Evolutionary conservation across 2,113 vertebrate genomes (phyloP).

Genomic region (Rynchops niger): DNA sequence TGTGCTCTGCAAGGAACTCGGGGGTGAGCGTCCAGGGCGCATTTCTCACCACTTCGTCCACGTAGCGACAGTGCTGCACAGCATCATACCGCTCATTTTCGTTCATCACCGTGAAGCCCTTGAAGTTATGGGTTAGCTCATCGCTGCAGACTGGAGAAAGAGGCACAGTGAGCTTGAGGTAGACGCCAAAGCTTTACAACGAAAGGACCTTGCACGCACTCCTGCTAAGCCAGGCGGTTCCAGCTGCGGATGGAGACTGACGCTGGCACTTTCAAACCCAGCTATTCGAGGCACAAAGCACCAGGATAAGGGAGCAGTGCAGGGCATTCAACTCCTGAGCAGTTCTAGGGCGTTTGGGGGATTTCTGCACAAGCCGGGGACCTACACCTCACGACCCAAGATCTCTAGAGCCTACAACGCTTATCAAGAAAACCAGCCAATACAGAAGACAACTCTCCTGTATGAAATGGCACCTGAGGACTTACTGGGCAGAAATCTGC

Average conservation of each 20-base stretch:
- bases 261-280: not conserved
- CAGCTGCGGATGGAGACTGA: not conserved
- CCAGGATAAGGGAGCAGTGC: rapidly evolving
- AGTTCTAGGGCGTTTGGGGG: not conserved
- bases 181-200: not conserved
- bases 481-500: not conserved
- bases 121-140: conserved; percentile 94
- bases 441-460: not conserved
- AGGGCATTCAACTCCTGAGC: not conserved
- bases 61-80: conserved; percentile 94
- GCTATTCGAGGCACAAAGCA: not conserved
- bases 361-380: not conserved
- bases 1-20: conserved; percentile 89
- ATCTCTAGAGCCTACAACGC: not conserved
- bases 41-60: conserved; percentile 95
- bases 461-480: not conserved
- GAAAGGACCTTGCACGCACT: not conserved
- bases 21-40: conserved; percentile 94
- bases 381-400: not conserved
- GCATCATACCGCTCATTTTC: conserved; percentile 95
- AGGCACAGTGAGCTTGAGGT: not conserved
- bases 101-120: conserved; percentile 99
- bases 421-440: not conserved
- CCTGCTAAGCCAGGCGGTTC: not conserved
- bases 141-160: conserved; percentile 90